Evolutionary conservation across 2,797 vertebrate genomes (phyloP).

Genomic region (Lithobates sylvaticus): DNA sequence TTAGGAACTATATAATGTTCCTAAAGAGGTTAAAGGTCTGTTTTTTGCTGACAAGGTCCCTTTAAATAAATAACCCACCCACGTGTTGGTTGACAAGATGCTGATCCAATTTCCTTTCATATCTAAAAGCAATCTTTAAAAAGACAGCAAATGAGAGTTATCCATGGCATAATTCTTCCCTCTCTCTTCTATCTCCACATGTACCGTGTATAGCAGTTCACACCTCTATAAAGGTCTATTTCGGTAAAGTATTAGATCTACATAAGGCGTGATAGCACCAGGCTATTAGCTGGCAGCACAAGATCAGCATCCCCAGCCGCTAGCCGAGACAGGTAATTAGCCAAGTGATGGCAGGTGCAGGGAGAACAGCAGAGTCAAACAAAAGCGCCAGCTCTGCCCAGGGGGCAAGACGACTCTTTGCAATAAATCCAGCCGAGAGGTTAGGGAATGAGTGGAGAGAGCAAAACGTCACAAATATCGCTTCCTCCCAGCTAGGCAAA

Average conservation of each 20-base stretch:
- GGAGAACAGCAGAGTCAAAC: conserved; percentile 48
- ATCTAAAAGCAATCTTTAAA: too few species aligned
- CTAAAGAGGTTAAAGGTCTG: too few species aligned
- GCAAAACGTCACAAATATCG: conserved; percentile 50
- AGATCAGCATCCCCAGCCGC: conserved; percentile 28
- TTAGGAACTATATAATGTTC: too few species aligned
- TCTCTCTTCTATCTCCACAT: not conserved
- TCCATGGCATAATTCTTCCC: conserved; percentile 8
- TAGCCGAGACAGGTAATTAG: conserved; percentile 55
- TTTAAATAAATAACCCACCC: too few species aligned
- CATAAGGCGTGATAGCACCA: conserved; percentile 26
- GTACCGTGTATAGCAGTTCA: not conserved
- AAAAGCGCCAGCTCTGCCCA: conserved; percentile 46
- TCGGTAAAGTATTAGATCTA: not conserved
- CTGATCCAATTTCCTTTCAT: too few species aligned
- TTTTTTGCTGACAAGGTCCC: too few species aligned
- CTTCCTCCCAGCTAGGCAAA: conserved; percentile 41
- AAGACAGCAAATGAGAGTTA: too few species aligned
- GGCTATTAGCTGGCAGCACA: not conserved
- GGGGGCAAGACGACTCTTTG: conserved; percentile 33
- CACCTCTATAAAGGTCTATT: conserved; percentile 18
- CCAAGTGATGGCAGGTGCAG: conserved; percentile 56
- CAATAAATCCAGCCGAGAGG: conserved; percentile 45
- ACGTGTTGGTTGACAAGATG: too few species aligned
- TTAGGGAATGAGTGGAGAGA: conserved; percentile 31